Evolutionary conservation across 2,888 invertebrate genomes (phyloP).

Genomic region (Patella depressa): DNA sequence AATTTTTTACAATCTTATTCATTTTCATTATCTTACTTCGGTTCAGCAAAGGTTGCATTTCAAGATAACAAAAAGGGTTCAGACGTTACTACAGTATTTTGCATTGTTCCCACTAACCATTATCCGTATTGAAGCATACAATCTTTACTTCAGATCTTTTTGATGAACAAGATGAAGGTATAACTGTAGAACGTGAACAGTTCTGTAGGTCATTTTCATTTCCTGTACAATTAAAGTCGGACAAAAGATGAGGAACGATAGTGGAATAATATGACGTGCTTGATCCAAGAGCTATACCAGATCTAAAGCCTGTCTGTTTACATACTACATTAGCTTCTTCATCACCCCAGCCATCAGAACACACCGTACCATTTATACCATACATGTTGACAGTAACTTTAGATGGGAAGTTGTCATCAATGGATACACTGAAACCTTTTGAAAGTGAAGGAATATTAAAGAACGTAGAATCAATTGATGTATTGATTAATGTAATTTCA

Average conservation of each 20-base stretch:
- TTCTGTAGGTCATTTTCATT: slow-evolving; percentile 43
- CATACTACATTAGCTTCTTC: slow-evolving; percentile 51
- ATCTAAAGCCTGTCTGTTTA: slow-evolving; percentile 46
- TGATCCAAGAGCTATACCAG: slow-evolving; percentile 49
- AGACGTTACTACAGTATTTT: no score
- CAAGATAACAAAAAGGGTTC: no score
- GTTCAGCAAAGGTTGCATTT: no score
- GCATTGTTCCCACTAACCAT: no score
- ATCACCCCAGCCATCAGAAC: slow-evolving; percentile 51
- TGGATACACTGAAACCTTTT: slow-evolving; percentile 42
- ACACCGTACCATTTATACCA: slow-evolving; percentile 51
- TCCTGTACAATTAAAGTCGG: slow-evolving; percentile 50
- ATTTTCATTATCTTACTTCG: no score
- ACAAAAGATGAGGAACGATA: slow-evolving; percentile 49
- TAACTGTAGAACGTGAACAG: slow-evolving; percentile 36
- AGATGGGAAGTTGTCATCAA: slow-evolving; percentile 46
- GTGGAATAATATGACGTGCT: slow-evolving; percentile 39
- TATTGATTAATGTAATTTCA: no score
- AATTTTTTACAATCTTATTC: no score
- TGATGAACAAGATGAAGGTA: neutral
- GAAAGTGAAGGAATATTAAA: no score
- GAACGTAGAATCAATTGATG: no score
- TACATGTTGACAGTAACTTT: slow-evolving; percentile 50
- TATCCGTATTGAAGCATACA: no score
- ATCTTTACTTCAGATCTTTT: no score